Conservation (phyloP, 2,888 invertebrate genomes). For the Lepidocyrtoides sp. region DNA sequence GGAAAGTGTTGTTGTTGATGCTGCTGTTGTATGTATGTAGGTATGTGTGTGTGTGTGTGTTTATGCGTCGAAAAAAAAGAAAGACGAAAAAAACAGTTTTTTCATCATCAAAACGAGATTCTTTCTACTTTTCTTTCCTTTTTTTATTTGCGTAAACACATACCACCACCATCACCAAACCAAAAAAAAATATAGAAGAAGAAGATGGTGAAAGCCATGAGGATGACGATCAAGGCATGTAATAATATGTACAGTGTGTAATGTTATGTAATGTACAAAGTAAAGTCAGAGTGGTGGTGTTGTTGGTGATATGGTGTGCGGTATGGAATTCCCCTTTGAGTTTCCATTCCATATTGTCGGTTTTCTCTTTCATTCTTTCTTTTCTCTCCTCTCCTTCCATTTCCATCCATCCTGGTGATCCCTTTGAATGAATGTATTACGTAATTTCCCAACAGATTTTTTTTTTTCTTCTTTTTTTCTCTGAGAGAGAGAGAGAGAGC, state of each 20-base stretch:
- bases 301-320: slow-evolving; percentile 16
- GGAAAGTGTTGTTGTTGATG: slow-evolving; percentile 13
- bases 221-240: slow-evolving; percentile 17
- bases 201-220: not conserved
- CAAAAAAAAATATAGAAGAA: not conserved
- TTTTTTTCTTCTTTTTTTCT: not conserved
- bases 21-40: too few relatives aligned
- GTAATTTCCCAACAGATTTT: slow-evolving; percentile 71
- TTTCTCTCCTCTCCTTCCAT: not conserved
- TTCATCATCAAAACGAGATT: slow-evolving; percentile 61
- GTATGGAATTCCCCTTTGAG: slow-evolving; percentile 70
- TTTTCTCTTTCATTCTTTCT: not conserved
- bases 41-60: not conserved
- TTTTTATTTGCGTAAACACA: slow-evolving; percentile 46
- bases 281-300: slow-evolving; percentile 46
- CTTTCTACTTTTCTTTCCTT: slow-evolving; percentile 29
- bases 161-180: too few relatives aligned
- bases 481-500: not conserved
- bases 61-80: not conserved
- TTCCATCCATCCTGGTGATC: not conserved
- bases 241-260: not conserved
- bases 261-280: not conserved
- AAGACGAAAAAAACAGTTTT: slow-evolving; percentile 8
- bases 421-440: slow-evolving; percentile 58
- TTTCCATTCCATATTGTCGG: slow-evolving; percentile 45